phyloP scores from a whole-genome alignment of 2,888 invertebrate genomes.

The Ectemnius lituratus region DNA sequence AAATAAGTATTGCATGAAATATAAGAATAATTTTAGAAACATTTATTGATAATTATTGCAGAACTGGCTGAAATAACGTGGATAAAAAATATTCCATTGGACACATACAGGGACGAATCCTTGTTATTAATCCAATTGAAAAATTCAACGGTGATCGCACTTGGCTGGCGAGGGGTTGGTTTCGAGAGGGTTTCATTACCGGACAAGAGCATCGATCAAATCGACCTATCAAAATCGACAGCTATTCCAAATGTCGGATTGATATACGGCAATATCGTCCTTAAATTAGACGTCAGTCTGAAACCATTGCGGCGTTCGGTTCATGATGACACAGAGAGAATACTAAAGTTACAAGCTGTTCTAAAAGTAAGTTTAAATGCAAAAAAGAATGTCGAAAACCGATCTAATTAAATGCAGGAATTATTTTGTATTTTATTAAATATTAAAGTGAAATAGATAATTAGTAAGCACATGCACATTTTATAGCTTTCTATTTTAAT shows the following conservation, averaged over 20 bases:
- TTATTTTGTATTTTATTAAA: not conserved
- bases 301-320: conserved; percentile 67
- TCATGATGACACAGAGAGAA: conserved; percentile 64
- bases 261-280: conserved; percentile 56
- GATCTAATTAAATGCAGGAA: not conserved
- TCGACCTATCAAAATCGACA: conserved; percentile 61
- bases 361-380: conserved; percentile 68
- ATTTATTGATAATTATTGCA: conserved; percentile 21
- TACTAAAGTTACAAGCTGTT: conserved; percentile 64
- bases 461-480: too few species aligned
- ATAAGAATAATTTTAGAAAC: too few species aligned
- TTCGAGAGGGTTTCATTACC: conserved; percentile 58
- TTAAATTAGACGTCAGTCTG: conserved; percentile 66
- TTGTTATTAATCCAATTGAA: conserved; percentile 76
- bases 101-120: conserved; percentile 77
- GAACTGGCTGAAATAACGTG: conserved; percentile 60
- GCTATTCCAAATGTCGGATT: conserved; percentile 68
- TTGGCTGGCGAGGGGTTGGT: conserved; percentile 63
- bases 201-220: conserved; percentile 42
- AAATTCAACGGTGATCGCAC: conserved; percentile 59
- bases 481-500: too few species aligned
- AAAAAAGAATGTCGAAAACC: not conserved
- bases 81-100: conserved; percentile 69
- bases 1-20: too few species aligned
- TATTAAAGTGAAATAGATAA: too few species aligned